phyloP scores from a whole-genome alignment of 2,888 invertebrate species.

The Tipula lateralis region DNA sequence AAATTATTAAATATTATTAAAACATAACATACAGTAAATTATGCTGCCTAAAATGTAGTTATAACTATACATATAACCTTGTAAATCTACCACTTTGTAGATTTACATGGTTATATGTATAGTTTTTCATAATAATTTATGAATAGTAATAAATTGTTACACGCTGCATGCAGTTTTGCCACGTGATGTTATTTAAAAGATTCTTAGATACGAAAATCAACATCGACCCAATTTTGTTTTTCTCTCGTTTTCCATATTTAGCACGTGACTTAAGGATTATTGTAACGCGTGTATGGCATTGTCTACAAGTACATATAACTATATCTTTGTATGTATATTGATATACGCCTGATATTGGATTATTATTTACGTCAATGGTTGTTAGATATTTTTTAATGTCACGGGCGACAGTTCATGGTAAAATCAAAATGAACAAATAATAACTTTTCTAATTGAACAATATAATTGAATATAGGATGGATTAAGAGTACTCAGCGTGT shows the following conservation, averaged over 20 bases:
- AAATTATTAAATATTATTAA: no score
- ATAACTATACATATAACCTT: no score
- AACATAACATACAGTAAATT: no score
- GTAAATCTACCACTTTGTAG: no score
- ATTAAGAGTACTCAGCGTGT: no score
- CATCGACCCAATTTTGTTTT: not conserved
- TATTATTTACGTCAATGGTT: not conserved
- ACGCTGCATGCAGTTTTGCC: not conserved
- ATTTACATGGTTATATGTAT: no score
- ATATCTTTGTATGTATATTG: not conserved
- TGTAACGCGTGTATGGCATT: not conserved
- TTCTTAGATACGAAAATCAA: not conserved
- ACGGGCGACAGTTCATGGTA: not conserved
- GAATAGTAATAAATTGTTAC: not conserved
- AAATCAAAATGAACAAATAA: not conserved
- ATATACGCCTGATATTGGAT: not conserved
- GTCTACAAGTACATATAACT: not conserved
- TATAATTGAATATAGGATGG: not conserved
- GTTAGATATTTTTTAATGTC: not conserved
- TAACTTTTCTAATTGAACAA: not conserved
- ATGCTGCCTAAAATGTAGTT: no score
- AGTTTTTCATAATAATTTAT: no score
- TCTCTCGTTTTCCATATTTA: not conserved
- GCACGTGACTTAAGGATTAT: constrained; percentile 1
- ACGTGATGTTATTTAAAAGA: not conserved